Conservation (phyloP, 2,113 vertebrate genomes). For the Strix uralensis region DNA sequence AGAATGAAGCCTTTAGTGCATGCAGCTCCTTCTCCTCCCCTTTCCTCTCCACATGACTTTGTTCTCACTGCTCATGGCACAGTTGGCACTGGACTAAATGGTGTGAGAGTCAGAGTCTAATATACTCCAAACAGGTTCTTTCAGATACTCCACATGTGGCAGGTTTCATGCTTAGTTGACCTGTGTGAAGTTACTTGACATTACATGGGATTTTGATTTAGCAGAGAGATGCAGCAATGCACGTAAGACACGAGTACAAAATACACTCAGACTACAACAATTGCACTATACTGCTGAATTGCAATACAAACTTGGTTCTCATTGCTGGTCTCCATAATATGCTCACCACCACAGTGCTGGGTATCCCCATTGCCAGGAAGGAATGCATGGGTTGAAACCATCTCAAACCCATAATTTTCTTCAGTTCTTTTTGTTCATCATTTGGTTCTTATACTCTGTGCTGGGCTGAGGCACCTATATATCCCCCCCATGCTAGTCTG, state of each 20-base stretch:
- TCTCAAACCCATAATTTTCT: not conserved
- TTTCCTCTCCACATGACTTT: not conserved
- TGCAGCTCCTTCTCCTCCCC: not conserved
- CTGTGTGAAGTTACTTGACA: not conserved
- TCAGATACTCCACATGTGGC: not conserved
- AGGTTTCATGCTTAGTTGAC: not conserved
- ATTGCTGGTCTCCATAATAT: accelerated
- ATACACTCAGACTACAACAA: not conserved
- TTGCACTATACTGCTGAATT: not conserved
- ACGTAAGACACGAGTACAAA: not conserved
- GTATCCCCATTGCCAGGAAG: not conserved
- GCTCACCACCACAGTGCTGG: not conserved
- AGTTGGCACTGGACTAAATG: not conserved
- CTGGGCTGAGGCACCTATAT: not conserved
- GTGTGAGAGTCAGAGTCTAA: not conserved
- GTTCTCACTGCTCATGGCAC: accelerated
- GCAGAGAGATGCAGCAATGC: not conserved
- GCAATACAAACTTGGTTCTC: not conserved
- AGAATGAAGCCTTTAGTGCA: not conserved
- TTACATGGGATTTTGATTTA: not conserved
- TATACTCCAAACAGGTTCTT: not conserved
- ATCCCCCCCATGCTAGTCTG: not conserved
- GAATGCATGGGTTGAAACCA: not conserved
- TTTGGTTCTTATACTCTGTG: not conserved
- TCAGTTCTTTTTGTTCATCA: not conserved